These are phyloP conservation scores for Mesorhabditis sp. DNA, from an alignment of 2,888 invertebrate genomes.

Conservation along the genomic window DNA sequence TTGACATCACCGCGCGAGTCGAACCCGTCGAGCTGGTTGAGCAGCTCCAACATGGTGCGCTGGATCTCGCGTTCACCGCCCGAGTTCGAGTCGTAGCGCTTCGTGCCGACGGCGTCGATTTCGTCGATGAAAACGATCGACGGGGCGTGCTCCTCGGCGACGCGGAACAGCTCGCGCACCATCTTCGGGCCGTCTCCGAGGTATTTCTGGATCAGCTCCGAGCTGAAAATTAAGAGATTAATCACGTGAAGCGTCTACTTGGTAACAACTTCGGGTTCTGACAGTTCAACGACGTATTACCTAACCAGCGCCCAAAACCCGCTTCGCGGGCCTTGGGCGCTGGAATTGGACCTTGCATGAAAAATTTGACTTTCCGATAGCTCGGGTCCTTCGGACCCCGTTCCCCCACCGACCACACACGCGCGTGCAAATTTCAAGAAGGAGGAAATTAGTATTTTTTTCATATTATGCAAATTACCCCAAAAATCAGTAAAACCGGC, in stretches of 20 bases:
- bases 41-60: slow-evolving; percentile 94
- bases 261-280: no score
- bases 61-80: slow-evolving; percentile 99
- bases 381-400: no score
- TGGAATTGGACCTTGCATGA: no score
- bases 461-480: no score
- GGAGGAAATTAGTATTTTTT: no score
- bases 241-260: no score
- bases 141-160: slow-evolving; percentile 99
- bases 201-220: slow-evolving; percentile 81
- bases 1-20: slow-evolving; percentile 94
- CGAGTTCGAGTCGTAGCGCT: slow-evolving; percentile 94
- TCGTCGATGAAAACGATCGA: slow-evolving; percentile 99
- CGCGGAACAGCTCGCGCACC: slow-evolving; percentile 91
- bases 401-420: no score
- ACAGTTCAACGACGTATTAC: no score
- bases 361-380: background rate
- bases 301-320: no score
- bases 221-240: slow-evolving; percentile 5
- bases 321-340: no score
- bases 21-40: slow-evolving; percentile 97
- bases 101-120: slow-evolving; percentile 94
- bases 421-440: no score
- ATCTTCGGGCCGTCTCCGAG: slow-evolving; percentile 95
- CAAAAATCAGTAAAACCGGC: no score